Evolutionary conservation across 1,140 invertebrate species (phyloP), one percentile per base, ranked within the genome.

Genomic region (Leptopilina boulardi): DNA sequence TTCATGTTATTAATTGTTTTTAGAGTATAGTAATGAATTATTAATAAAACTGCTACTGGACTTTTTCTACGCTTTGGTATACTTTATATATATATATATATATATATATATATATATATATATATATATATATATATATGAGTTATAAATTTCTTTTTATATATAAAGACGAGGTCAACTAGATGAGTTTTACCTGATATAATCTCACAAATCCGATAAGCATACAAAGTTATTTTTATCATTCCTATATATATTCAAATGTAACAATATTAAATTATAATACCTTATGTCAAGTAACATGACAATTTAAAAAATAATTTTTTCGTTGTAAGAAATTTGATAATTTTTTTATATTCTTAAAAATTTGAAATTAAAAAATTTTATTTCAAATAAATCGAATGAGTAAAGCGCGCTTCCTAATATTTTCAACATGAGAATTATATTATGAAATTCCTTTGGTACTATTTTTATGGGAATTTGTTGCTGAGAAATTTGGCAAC

Each of bases 21-120:
- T 66, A 26, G 59, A 66, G 59, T 13, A n/a, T n/a, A n/a, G 59
- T 66, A 66, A 66, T 66, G 59, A 66, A 66, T 66, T 66, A 66
- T 66, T 66, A 66, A 66, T 66, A 34, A 66, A 66, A 66, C 23
- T 30, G 59, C 59, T 66, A 66, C 59, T 66, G 59, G 26, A 30
- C 59, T 66, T 66, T 30, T 30, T 23, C 26, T n/a, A 66, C 59
- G 21, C 23, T 66, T 66, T 11, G 47, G 47, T 51, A 18, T 8
- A 6, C n/a, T 18, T 18, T 5, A 51, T 51, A 51, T 6, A 18
- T 18, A 18, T 18, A 3, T 47, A 11, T 47, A 15, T 30, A 30
- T 30, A 30, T 11, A 26, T 5, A 54, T 54, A 23, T n/a, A n/a
- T n/a, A n/a, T n/a, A n/a, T n/a, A n/a, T n/a, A n/a, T n/a, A n/a